Evolutionary conservation across 2,113 vertebrate species (phyloP).

Genomic region (Cheirogaleus medius): DNA sequence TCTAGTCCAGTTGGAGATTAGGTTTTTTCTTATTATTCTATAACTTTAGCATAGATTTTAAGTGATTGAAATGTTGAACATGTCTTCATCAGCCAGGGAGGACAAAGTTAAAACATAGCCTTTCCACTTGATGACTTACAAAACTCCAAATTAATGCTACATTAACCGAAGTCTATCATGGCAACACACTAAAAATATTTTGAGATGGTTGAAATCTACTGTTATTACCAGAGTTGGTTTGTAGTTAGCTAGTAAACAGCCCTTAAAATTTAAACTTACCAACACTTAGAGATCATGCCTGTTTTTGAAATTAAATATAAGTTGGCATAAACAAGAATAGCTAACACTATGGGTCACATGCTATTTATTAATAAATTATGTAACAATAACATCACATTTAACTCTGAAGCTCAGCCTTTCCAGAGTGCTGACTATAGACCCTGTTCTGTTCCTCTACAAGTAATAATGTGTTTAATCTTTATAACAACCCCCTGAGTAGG

Average conservation of each 20-base stretch:
- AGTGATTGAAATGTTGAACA: not conserved
- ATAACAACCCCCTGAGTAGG: not conserved
- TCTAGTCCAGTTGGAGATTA: not conserved
- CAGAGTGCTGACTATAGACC: not conserved
- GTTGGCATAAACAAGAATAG: not conserved
- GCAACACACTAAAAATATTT: slow-evolving; percentile 1
- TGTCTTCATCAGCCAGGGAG: not conserved
- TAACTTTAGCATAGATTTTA: slow-evolving; percentile 9
- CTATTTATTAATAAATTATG: not conserved
- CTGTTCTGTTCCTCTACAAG: not conserved
- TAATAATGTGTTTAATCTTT: not conserved
- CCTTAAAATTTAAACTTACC: not conserved
- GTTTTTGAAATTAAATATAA: not conserved
- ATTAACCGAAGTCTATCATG: not conserved
- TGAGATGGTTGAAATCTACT: not conserved
- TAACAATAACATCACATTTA: not conserved
- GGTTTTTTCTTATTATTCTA: not conserved
- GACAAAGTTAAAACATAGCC: slow-evolving; percentile 10
- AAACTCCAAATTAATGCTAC: not conserved
- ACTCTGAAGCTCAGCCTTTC: not conserved
- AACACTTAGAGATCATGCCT: not conserved
- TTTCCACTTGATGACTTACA: not conserved
- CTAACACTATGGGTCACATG: not conserved
- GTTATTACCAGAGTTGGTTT: slow-evolving; percentile 25
- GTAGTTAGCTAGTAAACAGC: not conserved